Percentiles rank a stretch among this genome's conserved stretches.
These are phyloP conservation scores for Macroglossus sobrinus DNA, from an alignment of 2,113 vertebrate species.

Conservation along the genomic window DNA sequence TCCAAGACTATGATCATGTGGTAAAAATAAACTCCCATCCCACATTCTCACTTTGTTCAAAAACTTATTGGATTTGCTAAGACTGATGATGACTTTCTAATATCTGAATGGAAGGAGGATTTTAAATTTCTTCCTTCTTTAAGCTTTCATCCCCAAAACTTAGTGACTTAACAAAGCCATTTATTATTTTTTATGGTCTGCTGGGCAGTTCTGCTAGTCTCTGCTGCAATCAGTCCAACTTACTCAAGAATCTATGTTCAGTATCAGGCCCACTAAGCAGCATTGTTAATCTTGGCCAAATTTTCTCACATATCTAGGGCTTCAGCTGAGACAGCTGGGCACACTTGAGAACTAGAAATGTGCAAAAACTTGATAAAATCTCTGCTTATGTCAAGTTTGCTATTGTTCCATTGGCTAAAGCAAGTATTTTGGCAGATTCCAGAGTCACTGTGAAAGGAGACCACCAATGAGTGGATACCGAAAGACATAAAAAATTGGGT, in stretches of 20 bases:
- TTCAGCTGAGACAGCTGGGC: neutral
- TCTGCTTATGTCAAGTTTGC: neutral
- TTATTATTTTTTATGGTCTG: neutral
- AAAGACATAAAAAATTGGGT: neutral
- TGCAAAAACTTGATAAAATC: neutral
- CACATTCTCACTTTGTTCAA: neutral
- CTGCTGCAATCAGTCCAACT: neutral
- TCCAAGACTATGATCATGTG: fast-evolving
- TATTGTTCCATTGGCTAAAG: neutral
- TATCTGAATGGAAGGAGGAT: neutral
- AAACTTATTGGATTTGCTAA: neutral
- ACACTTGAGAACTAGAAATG: neutral
- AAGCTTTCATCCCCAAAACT: neutral
- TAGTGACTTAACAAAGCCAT: neutral
- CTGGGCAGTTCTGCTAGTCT: neutral
- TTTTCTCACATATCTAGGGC: neutral
- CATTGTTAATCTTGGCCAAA: neutral
- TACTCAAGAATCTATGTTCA: neutral
- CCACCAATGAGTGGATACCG: neutral
- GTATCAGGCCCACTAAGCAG: neutral
- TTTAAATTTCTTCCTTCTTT: constrained; percentile 9
- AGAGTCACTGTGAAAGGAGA: neutral
- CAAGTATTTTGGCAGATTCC: neutral
- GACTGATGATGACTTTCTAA: neutral
- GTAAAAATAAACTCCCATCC: neutral